Percentiles rank a stretch among this genome's conserved stretches.
phyloP scores from a whole-genome alignment of 1,140 invertebrate genomes.

The Drosophila sulfurigaster region DNA sequence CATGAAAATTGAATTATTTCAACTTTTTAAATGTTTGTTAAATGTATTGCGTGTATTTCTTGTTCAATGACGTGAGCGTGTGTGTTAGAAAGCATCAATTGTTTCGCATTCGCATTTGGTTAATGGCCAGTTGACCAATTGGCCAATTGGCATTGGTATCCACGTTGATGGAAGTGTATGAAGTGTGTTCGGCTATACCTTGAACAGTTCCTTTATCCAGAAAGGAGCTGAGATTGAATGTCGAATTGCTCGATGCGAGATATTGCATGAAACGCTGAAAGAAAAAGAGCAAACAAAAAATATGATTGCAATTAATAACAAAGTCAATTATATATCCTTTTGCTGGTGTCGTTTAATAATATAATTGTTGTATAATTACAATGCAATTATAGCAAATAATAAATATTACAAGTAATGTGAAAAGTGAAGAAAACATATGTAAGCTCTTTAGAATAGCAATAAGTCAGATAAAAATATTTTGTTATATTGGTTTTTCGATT shows the following conservation, averaged over 20 bases:
- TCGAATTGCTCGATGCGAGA: constrained; percentile 99
- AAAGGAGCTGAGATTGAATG: constrained; percentile 98
- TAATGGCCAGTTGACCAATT: constrained; percentile 23
- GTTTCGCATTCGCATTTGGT: constrained; percentile 28
- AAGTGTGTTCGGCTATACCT: constrained; percentile 87
- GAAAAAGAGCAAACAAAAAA: constrained; percentile 61
- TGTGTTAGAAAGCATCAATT: constrained; percentile 45
- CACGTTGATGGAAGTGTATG: constrained; percentile 16
- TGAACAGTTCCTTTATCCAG: constrained; percentile 98
- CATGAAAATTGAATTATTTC: constrained; percentile 40
- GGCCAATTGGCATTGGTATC: neutral
- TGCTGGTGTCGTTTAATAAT: neutral
- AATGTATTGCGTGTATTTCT: neutral
- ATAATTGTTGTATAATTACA: neutral
- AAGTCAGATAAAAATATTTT: too few relatives aligned
- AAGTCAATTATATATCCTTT: neutral
- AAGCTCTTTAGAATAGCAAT: too few relatives aligned
- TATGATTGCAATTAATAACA: neutral
- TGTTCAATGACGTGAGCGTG: constrained; percentile 20
- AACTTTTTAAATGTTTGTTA: constrained; percentile 21
- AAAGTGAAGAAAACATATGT: too few relatives aligned
- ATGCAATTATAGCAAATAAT: too few relatives aligned
- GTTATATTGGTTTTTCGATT: too few relatives aligned
- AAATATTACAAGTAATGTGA: too few relatives aligned
- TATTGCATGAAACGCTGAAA: constrained; percentile 99